phyloP scores from a whole-genome alignment of 2,113 vertebrate species.

The Rhinopomastus cyanomelas region DNA sequence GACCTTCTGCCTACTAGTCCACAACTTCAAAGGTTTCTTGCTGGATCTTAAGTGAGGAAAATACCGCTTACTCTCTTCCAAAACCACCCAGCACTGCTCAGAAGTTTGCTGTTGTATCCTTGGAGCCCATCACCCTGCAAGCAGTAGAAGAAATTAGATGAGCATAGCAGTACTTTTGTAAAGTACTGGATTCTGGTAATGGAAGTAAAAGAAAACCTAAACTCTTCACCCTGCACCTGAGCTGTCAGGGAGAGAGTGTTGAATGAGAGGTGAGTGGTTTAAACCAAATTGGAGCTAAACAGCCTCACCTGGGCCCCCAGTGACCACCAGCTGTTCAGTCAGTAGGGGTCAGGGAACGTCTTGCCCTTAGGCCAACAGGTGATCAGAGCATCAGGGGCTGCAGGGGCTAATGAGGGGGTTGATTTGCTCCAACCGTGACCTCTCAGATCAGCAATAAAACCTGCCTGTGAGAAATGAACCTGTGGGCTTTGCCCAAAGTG shows the following conservation, averaged over 20 bases:
- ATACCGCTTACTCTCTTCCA: not conserved
- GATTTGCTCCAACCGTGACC: not conserved
- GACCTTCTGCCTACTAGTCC: not conserved
- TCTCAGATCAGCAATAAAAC: not conserved
- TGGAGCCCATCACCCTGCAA: not conserved
- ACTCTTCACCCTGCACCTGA: not conserved
- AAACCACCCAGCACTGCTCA: not conserved
- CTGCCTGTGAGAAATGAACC: not conserved
- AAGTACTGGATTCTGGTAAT: not conserved
- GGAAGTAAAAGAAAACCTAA: not conserved
- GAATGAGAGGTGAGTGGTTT: not conserved
- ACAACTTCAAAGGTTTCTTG: not conserved
- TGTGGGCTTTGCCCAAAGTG: not conserved
- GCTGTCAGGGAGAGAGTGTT: not conserved
- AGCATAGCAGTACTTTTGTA: accelerated
- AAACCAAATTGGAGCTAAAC: not conserved
- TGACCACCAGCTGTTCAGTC: not conserved
- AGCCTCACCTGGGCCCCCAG: not conserved
- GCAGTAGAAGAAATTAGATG: not conserved
- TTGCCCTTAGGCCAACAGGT: not conserved
- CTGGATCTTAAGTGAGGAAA: not conserved
- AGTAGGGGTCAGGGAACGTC: not conserved
- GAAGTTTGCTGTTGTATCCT: not conserved
- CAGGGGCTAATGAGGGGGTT: no score
- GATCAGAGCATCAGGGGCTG: not conserved